phyloP scores from a whole-genome alignment of 2,797 vertebrate species.

The Cottoperca gobio region DNA sequence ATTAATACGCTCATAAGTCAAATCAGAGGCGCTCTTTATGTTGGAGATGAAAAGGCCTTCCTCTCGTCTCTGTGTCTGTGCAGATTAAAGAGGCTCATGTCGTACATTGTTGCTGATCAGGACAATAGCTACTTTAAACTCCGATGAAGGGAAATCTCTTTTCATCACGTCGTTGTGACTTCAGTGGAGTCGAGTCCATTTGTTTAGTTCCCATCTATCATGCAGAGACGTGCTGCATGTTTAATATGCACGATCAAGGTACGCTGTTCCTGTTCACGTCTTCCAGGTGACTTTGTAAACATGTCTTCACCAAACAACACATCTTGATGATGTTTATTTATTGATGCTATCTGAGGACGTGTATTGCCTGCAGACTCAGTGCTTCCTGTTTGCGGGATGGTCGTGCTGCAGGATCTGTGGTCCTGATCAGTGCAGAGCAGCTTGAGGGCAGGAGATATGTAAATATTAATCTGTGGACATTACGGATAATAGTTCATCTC shows the following conservation, averaged over 20 bases:
- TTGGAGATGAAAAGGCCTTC: conserved; percentile 57
- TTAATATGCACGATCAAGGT: not conserved
- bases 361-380: conserved; percentile 52
- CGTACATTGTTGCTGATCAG: conserved; percentile 63
- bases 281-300: conserved; percentile 45
- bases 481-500: conserved; percentile 28
- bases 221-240: conserved; percentile 8
- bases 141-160: conserved; percentile 20
- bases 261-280: conserved; percentile 12
- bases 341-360: conserved; percentile 58
- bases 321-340: conserved; percentile 50
- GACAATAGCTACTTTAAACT: conserved; percentile 36
- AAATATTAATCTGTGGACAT: conserved; percentile 14
- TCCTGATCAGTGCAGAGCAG: conserved; percentile 46
- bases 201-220: not conserved
- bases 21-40: conserved; percentile 58
- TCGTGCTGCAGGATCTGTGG: conserved; percentile 48
- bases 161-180: conserved; percentile 47
- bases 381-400: conserved; percentile 46
- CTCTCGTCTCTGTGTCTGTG: conserved; percentile 34
- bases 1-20: conserved; percentile 67
- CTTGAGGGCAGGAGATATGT: conserved; percentile 3
- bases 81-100: conserved; percentile 56
- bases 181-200: conserved; percentile 48
- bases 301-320: conserved; percentile 41